phyloP scores from a whole-genome alignment of 1,140 invertebrate species.

The Penaeus vannamei region DNA sequence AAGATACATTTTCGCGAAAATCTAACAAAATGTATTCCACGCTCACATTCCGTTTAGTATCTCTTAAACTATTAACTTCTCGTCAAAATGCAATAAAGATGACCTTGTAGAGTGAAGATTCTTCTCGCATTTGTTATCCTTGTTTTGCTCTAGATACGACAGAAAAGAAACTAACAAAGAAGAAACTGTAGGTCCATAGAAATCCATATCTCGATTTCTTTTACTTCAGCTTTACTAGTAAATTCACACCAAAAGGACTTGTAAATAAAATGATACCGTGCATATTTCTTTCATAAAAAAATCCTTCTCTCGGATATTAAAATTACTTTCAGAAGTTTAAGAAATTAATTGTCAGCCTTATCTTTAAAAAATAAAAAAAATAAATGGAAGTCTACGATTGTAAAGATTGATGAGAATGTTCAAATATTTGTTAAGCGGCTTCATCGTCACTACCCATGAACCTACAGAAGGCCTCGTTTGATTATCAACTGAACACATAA shows the following conservation, averaged over 20 bases:
- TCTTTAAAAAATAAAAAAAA: too few species aligned
- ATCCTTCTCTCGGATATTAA: background rate
- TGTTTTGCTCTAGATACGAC: too few species aligned
- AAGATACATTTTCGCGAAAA: too few species aligned
- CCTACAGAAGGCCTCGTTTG: constrained; percentile 28
- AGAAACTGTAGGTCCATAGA: constrained; percentile 29
- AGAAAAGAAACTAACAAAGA: background rate
- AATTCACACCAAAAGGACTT: too few species aligned
- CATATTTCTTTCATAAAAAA: constrained; percentile 19
- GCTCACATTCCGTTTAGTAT: too few species aligned
- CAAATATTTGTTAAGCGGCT: constrained; percentile 13
- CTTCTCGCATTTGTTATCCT: too few species aligned
- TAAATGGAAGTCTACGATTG: background rate
- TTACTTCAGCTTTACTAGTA: too few species aligned
- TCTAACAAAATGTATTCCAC: too few species aligned
- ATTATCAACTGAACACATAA: constrained; percentile 31
- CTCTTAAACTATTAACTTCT: too few species aligned
- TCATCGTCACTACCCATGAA: constrained; percentile 19
- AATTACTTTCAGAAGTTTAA: constrained; percentile 22
- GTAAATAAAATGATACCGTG: constrained; percentile 31
- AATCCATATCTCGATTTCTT: constrained; percentile 28
- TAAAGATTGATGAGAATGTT: constrained; percentile 28
- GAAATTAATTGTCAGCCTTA: constrained; percentile 16
- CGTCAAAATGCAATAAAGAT: too few species aligned
- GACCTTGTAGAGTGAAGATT: too few species aligned